These are phyloP conservation scores for Galbula dea DNA, from an alignment of 2,113 vertebrate species.

Conservation along the genomic window DNA sequence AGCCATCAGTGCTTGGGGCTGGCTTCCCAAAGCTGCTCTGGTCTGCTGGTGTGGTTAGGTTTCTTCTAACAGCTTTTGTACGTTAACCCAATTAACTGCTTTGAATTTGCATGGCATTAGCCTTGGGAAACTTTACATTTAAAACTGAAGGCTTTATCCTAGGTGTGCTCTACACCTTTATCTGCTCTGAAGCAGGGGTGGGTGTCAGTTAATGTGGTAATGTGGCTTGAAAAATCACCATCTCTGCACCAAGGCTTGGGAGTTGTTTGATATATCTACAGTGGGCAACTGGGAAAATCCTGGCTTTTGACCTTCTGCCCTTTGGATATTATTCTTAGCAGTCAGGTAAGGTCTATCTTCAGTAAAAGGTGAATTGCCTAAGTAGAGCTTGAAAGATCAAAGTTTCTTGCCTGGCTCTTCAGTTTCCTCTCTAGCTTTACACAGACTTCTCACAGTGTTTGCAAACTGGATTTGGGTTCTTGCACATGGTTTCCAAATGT, in stretches of 20 bases:
- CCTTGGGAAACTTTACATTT: not conserved
- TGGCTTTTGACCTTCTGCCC: not conserved
- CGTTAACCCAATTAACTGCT: not conserved
- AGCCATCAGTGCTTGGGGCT: not conserved
- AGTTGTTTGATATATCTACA: rapidly evolving
- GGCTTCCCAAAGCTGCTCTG: not conserved
- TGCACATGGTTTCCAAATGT: not conserved
- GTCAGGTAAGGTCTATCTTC: not conserved
- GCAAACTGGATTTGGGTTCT: not conserved
- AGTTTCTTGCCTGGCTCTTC: not conserved
- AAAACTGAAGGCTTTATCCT: rapidly evolving
- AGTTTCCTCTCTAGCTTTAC: not conserved
- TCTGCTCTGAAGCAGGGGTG: not conserved
- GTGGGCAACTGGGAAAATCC: not conserved
- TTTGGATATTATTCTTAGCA: not conserved
- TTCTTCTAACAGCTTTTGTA: not conserved
- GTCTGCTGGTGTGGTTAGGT: not conserved
- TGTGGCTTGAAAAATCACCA: too few relatives aligned
- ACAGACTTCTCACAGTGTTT: not conserved
- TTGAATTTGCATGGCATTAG: not conserved
- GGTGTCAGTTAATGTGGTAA: not conserved
- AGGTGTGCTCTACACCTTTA: not conserved
- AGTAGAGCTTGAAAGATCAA: not conserved
- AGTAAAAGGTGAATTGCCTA: not conserved
- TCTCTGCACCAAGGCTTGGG: not conserved